Evolutionary conservation across 2,888 invertebrate species (phyloP), one percentile per base, ranked within the genome.

Genomic region (Diadegma fenestrale): DNA sequence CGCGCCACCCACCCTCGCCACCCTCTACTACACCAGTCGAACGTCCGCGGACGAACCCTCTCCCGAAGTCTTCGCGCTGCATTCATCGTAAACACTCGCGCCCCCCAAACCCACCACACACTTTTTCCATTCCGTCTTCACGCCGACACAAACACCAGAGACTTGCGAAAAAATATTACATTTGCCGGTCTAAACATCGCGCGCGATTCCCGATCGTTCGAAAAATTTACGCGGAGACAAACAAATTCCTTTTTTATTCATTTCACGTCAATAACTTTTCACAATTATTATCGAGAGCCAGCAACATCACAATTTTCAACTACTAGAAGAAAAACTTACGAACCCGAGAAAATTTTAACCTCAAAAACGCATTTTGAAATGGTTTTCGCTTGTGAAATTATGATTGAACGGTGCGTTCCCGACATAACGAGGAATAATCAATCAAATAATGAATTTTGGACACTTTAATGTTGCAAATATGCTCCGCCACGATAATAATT

Each of bases 1-100:
- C 80, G 80, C 80, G 80, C 72, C 58, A 43, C 78, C 51, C 58
- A 43, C 64, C 58, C n/a, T n/a, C 77, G 12, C 41, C 54, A 37
- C 14, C 48, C 4, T 17, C 22, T 22, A 22, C 30, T 26, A 43
- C n/a, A 22, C 66, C 64, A 33, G 76, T 78, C 54, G 58, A 68
- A 79, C 71, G 48, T 45, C 63, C 71, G 71, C 64, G 73, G 63
- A 71, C 78, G 71, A 37, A 58, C 64, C 73, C 69, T 22, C 26
- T 58, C 54, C 37, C 41, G 61, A 43, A 19, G n/a, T 22, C 54
- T 41, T 17, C 43, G n/a, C 51, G 4, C 30, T 4, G 26, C 37
- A 17, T 73, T 17, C 19, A 14, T 19, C 41, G 61, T 73, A 45
- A 33, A 19, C 33, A 33, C 33, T 45, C 63, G 7, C n/a, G n/a